Conservation (phyloP, 1,140 invertebrate species). For the Plutomurus gul region DNA sequence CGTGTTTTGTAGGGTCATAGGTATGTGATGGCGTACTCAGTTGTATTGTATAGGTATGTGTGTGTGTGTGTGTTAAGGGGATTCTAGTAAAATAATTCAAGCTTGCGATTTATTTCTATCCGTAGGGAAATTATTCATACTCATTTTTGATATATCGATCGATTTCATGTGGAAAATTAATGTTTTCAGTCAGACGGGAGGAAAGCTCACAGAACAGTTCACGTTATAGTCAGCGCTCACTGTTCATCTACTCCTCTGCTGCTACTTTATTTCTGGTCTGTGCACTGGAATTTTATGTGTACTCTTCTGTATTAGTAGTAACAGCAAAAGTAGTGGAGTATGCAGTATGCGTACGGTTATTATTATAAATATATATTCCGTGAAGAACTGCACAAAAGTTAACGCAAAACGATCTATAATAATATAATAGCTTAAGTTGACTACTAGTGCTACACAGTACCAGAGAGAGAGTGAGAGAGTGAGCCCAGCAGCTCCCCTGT, state of each 20-base stretch:
- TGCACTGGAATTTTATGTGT: too few species aligned
- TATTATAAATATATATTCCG: too few species aligned
- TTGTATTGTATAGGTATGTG: too few species aligned
- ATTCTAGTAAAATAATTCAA: conserved; percentile 41
- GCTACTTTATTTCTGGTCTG: too few species aligned
- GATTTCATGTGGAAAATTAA: conserved; percentile 44
- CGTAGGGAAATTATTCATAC: conserved; percentile 39
- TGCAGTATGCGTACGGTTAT: too few species aligned
- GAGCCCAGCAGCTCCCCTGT: not conserved
- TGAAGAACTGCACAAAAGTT: conserved; percentile 10
- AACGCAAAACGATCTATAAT: conserved; percentile 10
- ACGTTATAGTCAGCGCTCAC: too few species aligned
- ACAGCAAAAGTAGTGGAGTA: too few species aligned
- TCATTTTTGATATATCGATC: conserved; percentile 53
- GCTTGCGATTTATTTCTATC: conserved; percentile 41
- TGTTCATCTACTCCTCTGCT: too few species aligned
- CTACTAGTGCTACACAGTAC: conserved; percentile 9
- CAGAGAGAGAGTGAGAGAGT: conserved; percentile 34
- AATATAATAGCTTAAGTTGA: conserved; percentile 2
- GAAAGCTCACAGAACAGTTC: too few species aligned
- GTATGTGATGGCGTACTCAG: not conserved
- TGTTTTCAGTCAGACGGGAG: conserved; percentile 34
- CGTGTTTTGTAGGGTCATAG: not conserved
- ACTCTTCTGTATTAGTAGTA: too few species aligned
- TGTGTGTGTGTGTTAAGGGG: not conserved